These are phyloP conservation scores for Habropoda laboriosa DNA, from an alignment of 1,140 invertebrate genomes.

Conservation along the genomic window DNA sequence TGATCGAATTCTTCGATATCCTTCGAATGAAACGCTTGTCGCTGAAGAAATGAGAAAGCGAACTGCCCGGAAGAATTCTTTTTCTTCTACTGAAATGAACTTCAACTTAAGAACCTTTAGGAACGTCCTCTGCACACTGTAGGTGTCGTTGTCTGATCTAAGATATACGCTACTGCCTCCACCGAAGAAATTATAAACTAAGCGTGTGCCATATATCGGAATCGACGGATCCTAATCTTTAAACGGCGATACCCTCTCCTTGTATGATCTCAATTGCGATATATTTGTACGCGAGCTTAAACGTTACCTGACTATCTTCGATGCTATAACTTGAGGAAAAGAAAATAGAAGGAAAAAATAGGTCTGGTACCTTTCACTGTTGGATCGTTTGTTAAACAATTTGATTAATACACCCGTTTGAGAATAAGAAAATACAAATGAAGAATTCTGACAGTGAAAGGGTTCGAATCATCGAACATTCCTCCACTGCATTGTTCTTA, in stretches of 20 bases:
- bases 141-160: conserved; percentile 16
- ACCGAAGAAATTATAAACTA: conserved; percentile 38
- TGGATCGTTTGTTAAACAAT: not conserved
- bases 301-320: conserved; percentile 8
- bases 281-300: not conserved
- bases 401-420: too few relatives aligned
- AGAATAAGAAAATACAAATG: too few relatives aligned
- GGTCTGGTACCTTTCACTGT: not conserved
- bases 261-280: not conserved
- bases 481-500: not conserved
- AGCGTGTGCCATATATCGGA: conserved; percentile 6
- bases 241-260: conserved; percentile 5
- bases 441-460: not conserved
- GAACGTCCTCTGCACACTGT: not conserved
- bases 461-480: not conserved
- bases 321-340: not conserved
- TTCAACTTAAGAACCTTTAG: conserved; percentile 22
- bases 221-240: conserved; percentile 13
- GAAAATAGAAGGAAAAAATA: too few relatives aligned
- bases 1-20: not conserved
- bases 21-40: not conserved
- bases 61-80: conserved; percentile 38
- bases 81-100: conserved; percentile 36
- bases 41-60: not conserved
- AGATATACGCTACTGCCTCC: conserved; percentile 50